Base-by-base conservation (phyloP, 2,888 invertebrate genomes). In the Fabriciana adippe region DNA sequence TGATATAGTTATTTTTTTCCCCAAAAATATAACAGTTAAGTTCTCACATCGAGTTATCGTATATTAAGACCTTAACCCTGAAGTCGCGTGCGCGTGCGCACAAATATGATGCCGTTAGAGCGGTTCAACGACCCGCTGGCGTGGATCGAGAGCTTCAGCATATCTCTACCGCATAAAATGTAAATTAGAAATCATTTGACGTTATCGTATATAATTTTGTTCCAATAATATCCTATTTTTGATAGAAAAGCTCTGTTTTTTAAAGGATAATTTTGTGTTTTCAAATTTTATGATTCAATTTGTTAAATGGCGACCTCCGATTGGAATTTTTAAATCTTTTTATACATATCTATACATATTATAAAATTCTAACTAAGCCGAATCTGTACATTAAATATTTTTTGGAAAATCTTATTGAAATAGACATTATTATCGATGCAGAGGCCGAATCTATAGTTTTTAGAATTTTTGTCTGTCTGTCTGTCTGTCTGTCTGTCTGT, bases 101-200 rank as follows among this genome's bases (percentile, higher is more conserved):
- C 66, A 67, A 59, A 57, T 64, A 68, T 65, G 67, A 57, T 64
- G 71, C 76, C 76, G 76, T 77, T 77, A 77, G 64, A 67, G 64
- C 14, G 61, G 61, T 21, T 61, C 61, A 61, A 51, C 41, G 45
- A 54, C 62, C 45, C 5, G 35, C 35, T 41, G 21, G 16, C 53
- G 16, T 53, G 62, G 21, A 41, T 41, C 54, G 54, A 55, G 55
- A 59, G 59, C 48, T 48, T 48, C 31, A 16, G 48, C 48, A 48
- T 59, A 59, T 59, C 59, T 59, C 59, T 26, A 26, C 26, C 6
- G 26, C 48, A 31, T 21, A 59, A 31, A 48, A 59, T 59, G 59
- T 59, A 59, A 59, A 59, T 59, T 48, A 59, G 59, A 48, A 59
- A 59, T 59, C 16, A 59, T 48, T 48, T 48, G 26, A 59, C 48